Conservation (phyloP, 2,797 vertebrate genomes). For the Botia kubotai region DNA sequence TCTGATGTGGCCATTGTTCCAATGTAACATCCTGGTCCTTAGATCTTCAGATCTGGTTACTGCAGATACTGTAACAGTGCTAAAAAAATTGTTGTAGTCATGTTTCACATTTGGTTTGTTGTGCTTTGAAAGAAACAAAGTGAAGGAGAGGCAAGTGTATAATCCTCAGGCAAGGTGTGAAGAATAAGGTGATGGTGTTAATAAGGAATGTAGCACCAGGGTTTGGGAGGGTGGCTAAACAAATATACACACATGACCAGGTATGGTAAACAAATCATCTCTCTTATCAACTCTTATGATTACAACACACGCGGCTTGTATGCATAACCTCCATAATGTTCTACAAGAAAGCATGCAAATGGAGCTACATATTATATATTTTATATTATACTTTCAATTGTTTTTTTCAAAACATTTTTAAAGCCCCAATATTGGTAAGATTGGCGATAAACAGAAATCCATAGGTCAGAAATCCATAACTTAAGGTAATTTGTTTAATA, state of each 20-base stretch:
- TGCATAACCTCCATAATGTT: no score
- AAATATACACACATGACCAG: neutral
- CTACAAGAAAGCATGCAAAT: no score
- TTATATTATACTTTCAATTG: no score
- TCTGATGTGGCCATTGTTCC: neutral
- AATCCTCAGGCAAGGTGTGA: neutral
- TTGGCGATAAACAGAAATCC: no score
- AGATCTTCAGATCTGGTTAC: neutral
- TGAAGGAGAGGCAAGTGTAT: neutral
- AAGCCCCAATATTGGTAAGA: no score
- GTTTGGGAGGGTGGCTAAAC: neutral
- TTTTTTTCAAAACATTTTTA: no score
- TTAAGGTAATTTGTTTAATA: no score
- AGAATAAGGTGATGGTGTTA: conserved; percentile 16
- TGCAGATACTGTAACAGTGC: neutral
- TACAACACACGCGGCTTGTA: neutral
- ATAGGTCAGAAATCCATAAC: no score
- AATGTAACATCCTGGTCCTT: neutral
- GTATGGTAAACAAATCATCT: neutral
- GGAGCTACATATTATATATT: no score
- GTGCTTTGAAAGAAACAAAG: neutral
- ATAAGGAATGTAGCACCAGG: conserved; percentile 5
- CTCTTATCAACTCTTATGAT: neutral
- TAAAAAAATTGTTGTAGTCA: neutral
- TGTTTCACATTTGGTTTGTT: neutral